A percentile compares a stretch with the other conserved stretches of the same genome.
phyloP scores from a whole-genome alignment of 2,888 invertebrate genomes.

The Stictocephala bisonia region DNA sequence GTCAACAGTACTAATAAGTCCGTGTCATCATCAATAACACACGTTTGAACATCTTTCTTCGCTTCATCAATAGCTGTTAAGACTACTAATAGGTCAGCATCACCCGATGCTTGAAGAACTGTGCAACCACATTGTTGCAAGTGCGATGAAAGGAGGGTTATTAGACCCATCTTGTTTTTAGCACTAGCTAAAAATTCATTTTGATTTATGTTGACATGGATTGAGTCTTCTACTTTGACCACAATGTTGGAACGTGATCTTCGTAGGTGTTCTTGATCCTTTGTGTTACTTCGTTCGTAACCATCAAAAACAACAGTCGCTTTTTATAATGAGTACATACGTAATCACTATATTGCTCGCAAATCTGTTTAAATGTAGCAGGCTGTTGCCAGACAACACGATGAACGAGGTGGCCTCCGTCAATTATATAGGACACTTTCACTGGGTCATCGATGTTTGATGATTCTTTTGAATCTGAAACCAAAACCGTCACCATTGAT shows the following conservation, averaged over 20 bases:
- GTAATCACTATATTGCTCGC: too few relatives aligned
- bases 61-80: too few relatives aligned
- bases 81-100: not conserved
- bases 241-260: too few relatives aligned
- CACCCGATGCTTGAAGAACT: not conserved
- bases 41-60: too few relatives aligned
- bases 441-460: not conserved
- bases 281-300: not conserved
- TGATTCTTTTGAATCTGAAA: not conserved
- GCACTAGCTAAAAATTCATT: not conserved
- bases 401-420: not conserved
- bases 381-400: conserved; percentile 7
- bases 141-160: not conserved
- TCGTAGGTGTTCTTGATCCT: too few relatives aligned
- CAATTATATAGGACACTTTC: too few relatives aligned
- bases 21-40: too few relatives aligned
- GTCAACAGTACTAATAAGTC: too few relatives aligned
- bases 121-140: not conserved
- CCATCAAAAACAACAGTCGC: not conserved
- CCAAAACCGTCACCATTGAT: not conserved
- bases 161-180: not conserved
- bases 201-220: not conserved
- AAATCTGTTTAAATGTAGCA: too few relatives aligned
- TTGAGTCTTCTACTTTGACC: not conserved
- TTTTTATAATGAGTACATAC: too few relatives aligned